Base-by-base conservation (phyloP, 2,888 invertebrate genomes). In the Actias luna region DNA sequence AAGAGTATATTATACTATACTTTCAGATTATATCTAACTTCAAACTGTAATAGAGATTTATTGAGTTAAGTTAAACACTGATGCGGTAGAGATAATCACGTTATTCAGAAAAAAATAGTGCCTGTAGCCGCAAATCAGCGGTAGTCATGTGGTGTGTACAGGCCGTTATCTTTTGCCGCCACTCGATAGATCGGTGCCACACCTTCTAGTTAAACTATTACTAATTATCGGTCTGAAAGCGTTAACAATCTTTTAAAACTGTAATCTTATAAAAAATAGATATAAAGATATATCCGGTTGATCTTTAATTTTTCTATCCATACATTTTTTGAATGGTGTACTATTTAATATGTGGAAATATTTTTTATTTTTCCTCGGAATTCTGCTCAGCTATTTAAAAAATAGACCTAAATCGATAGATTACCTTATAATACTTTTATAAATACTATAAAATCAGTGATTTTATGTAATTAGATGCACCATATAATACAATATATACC, bases 141-240 rank as follows among this genome's bases (percentile, higher is more conserved):
- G 65, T 67, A 66, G 74, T 71, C 78, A 81, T 80, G 75, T 81
- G 80, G 75, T 74, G 72, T 76, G 75, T 73, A 65, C 65, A 65
- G 64, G 64, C 67, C 73, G 75, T 83, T 82, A 82, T 82, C 78
- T 77, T 42, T 46, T 31, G 39, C 65, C 58, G 64, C 63, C 66
- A 66, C 64, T 16, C 57, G 42, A 60, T 50, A 61, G 67, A 65
- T 59, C 0, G 60, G 60, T 46, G 65, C 35, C 66, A 72, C 71
- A 63, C 60, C 33, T 61, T 60, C 57, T 57, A 25, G 66, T 73
- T 70, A 71, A 75, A 64, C 64, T 62, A 29, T 39, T 65, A 60
- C 71, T 70, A 69, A 73, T 61, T 29, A 14, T 8, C 12, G 58
- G 14, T 33, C 33, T 39, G 1, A 29, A 29, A 29, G n/a, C n/a